Base-by-base conservation (phyloP, 1,140 invertebrate genomes). In the Drosophila orena region DNA sequence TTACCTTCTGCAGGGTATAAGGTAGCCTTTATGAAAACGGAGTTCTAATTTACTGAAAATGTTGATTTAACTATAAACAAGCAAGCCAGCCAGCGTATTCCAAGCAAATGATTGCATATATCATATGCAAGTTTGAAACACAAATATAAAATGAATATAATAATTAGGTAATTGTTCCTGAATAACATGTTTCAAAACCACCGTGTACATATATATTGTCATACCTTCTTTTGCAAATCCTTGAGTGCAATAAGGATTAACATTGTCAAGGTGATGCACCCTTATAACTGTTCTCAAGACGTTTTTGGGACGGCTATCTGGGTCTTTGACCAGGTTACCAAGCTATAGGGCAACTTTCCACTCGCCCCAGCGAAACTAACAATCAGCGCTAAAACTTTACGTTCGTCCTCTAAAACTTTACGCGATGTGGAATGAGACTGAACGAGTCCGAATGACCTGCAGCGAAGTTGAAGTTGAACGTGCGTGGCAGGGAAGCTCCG, bases 311-410 rank as follows among this genome's bases (percentile, higher is more conserved):
- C 17, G 14, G 37, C n/a, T 50, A 47, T 12, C 30, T 50, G 20
- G 60, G 44, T 55, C 69, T 42, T 53, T 57, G 79, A 56, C 73
- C 69, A 70, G 69, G 40, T 60, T 81, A 71, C 60, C 30, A 30
- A 30, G 30, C 30, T 30, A 74, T 81, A 81, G 68, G 44, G 22
- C 55, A 62, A n/a, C 38, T 58, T 53, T 27, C 34, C 55, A 58
- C 52, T 59, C 68, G 30, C 35, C 44, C 53, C 57, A 57, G 60
- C 38, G 50, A 52, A 52, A 74, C 60, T 47, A 59, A 69, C 75
- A 88, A 86, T 83, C 83, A 88, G 56, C 83, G 83, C 79, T 69
- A 55, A 83, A 83, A 86, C 65, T 86, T 88, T 79, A 88, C 66
- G 79, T 71, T 77, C 75, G 47, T 65, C 83, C 83, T 83, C 75